These are phyloP conservation scores for Branchinecta lynchi DNA, from an alignment of 1,140 invertebrate species.

Conservation along the genomic window DNA sequence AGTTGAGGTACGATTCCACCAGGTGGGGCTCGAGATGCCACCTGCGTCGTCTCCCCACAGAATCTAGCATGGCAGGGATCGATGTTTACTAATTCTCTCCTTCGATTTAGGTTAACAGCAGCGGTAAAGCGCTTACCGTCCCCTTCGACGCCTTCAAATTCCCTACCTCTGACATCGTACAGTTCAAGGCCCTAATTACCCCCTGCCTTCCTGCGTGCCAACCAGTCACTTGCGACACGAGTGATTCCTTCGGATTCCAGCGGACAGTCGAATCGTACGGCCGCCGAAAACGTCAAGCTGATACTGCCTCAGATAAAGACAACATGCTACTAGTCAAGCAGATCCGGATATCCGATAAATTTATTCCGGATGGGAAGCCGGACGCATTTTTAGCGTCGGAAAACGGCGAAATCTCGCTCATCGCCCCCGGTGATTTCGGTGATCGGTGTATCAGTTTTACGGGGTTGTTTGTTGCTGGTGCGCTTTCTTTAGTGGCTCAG, in stretches of 20 bases:
- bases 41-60: no score
- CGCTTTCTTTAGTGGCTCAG: constrained; percentile 32
- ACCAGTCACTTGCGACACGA: constrained; percentile 34
- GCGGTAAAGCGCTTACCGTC: constrained; percentile 33
- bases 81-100: no score
- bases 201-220: constrained; percentile 38
- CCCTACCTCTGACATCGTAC: constrained; percentile 39
- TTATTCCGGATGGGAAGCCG: constrained; percentile 29
- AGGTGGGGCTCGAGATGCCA: no score
- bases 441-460: constrained; percentile 28
- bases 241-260: constrained; percentile 32
- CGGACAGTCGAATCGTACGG: constrained; percentile 33
- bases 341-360: constrained; percentile 38
- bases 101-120: constrained; percentile 27
- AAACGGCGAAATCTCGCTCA: constrained; percentile 17
- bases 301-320: constrained; percentile 24
- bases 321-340: constrained; percentile 36
- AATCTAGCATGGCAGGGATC: no score
- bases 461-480: constrained; percentile 28
- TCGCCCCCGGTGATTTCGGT: neutral
- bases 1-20: no score
- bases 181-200: constrained; percentile 39
- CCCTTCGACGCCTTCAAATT: constrained; percentile 42
- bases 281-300: constrained; percentile 27
- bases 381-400: constrained; percentile 18